phyloP scores from a whole-genome alignment of 2,797 vertebrate genomes.

The Muscicapa comitata region DNA sequence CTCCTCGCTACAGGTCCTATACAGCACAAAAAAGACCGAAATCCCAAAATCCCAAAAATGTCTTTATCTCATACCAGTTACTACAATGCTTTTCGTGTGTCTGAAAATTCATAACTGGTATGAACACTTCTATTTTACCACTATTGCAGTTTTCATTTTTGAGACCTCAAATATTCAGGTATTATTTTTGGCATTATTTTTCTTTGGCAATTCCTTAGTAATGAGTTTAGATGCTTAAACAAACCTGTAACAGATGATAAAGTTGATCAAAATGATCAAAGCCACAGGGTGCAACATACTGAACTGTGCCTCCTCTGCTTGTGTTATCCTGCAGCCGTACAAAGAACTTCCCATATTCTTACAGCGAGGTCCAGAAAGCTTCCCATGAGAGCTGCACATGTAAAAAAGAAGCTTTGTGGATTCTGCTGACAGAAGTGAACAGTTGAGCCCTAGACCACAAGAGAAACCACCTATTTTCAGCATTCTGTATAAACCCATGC shows the following conservation, averaged over 20 bases:
- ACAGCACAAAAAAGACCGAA: neutral
- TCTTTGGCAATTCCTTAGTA: neutral
- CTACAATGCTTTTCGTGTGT: accelerated
- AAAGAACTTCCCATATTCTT: neutral
- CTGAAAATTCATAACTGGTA: neutral
- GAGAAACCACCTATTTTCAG: neutral
- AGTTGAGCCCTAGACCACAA: neutral
- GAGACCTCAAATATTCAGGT: neutral
- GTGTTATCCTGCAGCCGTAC: accelerated
- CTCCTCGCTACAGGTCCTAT: neutral
- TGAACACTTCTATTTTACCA: neutral
- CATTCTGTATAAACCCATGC: neutral
- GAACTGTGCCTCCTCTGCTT: neutral
- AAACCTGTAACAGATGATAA: neutral
- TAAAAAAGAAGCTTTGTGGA: neutral
- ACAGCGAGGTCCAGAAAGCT: neutral
- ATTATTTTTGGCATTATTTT: neutral
- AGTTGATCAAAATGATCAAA: neutral
- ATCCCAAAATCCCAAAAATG: neutral
- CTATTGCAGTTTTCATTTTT: neutral
- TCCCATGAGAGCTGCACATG: neutral
- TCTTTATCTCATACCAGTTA: neutral
- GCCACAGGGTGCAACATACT: neutral
- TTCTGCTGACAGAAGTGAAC: neutral
- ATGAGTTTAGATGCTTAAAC: neutral